Evolutionary conservation across 2,888 invertebrate genomes (phyloP), one percentile per base, ranked within the genome.

Genomic region (Opisthograptis luteolata): DNA sequence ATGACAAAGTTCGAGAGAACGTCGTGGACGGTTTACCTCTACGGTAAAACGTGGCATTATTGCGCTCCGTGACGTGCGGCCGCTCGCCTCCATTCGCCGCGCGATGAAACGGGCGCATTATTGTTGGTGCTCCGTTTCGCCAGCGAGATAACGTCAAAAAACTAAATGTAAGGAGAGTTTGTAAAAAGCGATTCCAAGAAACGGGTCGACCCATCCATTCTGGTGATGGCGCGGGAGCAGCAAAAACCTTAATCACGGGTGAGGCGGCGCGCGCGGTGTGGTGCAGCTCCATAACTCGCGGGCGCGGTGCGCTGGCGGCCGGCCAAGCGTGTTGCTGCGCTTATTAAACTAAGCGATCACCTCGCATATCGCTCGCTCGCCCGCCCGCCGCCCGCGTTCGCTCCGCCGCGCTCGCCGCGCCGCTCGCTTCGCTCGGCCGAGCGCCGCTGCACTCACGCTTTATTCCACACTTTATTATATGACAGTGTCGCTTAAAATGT

Each of bases 221-320:
- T 3, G 14, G 8, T 15, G 15, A 42, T 17, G 25, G 34, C n/a
- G 28, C n/a, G 28, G 12, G 2, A 32, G 7, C 27, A 53, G 69
- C 68, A 70, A 67, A 77, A 78, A 76, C 79, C 76, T 80, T 79
- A 79, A 77, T 78, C 71, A 73, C 69, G 50, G 71, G 70, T 64
- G 73, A 76, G 66, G 73, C 70, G 55, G 64, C 65, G 66, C 64
- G 58, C 49, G 49, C 58, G 43, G 9, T 64, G 66, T 62, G 62
- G 69, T 68, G 70, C 70, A 57, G 61, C 58, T 63, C 65, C 69
- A 71, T 73, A 76, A 77, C 60, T 54, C 48, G 44, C 14, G 42
- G 56, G 39, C 35, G 58, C 48, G 45, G 52, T 52, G 52, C 20
- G 49, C 68, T 80, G 76, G 77, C 76, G 49, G 48, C 27, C 42